Conservation (phyloP, 2,888 invertebrate genomes). For the Herminia tarsipennalis region DNA sequence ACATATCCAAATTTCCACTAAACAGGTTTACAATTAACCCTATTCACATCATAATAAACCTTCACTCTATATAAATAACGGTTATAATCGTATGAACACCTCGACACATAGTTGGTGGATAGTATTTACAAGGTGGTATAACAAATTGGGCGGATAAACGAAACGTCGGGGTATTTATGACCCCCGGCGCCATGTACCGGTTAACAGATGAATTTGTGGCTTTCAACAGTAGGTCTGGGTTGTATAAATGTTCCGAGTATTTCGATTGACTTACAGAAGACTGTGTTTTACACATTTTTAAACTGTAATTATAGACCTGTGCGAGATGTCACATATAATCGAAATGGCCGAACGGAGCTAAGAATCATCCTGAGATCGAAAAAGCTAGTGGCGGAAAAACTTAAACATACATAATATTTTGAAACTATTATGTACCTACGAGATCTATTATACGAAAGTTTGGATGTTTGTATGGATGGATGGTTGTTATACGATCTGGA, state of each 20-base stretch:
- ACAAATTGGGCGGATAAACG: conserved; percentile 35
- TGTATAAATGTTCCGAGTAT: background rate
- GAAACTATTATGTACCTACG: too few species aligned
- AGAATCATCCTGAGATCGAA: too few species aligned
- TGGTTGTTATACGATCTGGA: too few species aligned
- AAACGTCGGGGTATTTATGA: conserved; percentile 25
- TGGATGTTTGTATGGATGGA: too few species aligned
- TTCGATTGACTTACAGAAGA: too few species aligned
- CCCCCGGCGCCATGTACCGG: conserved; percentile 17
- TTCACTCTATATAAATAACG: conserved; percentile 1
- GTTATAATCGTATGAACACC: background rate
- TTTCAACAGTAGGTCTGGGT: background rate
- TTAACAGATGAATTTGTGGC: conserved; percentile 1
- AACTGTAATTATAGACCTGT: too few species aligned
- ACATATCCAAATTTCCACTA: background rate
- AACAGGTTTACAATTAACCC: background rate
- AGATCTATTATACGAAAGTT: too few species aligned
- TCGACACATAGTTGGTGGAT: background rate
- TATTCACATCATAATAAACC: conserved; percentile 1
- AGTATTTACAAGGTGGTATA: conserved; percentile 20
- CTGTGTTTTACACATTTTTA: too few species aligned
- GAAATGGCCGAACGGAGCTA: too few species aligned
- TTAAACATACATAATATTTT: too few species aligned
- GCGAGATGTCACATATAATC: too few species aligned
- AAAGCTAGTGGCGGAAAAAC: too few species aligned